Base-by-base conservation (phyloP, 2,888 invertebrate genomes). In the Philhelius pedissequus region DNA sequence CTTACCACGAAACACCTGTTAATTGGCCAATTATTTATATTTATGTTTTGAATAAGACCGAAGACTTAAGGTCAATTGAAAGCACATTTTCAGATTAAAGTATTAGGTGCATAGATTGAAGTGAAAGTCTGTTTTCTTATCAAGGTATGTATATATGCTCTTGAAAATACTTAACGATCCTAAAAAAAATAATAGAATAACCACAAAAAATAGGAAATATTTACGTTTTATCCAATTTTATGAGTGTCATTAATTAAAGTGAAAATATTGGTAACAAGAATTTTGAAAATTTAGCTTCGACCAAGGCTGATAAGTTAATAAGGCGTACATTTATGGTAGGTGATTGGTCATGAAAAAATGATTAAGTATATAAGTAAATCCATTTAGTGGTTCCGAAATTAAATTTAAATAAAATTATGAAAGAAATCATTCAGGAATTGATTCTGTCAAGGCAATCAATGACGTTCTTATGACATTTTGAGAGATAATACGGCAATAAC, bases 1-100 rank as follows among this genome's bases (percentile, higher is more conserved):
- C 52, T 68, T 62, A 43, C 18, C 43, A 64, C 68, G 30, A 80
- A 69, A 68, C 69, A 80, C 75, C 80, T 75, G 75, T 27, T 80
- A 75, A 70, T 75, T 69, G 69, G 62, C 75, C 75, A 70, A 70
- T 75, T 75, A 56, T 43, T 62, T 43, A 56, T 40, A 38, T 54
- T 69, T 11, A 32, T 54, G 22, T 64, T 69, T 45, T 38, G n/a
- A 38, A 38, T 58, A 75, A 32, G 52, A 69, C 62, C 75, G 60
- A 13, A 45, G 40, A 40, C 22, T 54, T 69, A 38, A 38, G 45
- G 32, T 56, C 60, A 75, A 70, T 52, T 74, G 50, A 60, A 68
- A 52, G 35, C 68, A 62, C 45, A 45, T 52, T 66, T 35, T 50
- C 52, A 15, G 40, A 9, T 60, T 38, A 2, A 60, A 60, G 38